Conservation (phyloP, 2,797 vertebrate genomes). For the Micrastur ruficollis region DNA sequence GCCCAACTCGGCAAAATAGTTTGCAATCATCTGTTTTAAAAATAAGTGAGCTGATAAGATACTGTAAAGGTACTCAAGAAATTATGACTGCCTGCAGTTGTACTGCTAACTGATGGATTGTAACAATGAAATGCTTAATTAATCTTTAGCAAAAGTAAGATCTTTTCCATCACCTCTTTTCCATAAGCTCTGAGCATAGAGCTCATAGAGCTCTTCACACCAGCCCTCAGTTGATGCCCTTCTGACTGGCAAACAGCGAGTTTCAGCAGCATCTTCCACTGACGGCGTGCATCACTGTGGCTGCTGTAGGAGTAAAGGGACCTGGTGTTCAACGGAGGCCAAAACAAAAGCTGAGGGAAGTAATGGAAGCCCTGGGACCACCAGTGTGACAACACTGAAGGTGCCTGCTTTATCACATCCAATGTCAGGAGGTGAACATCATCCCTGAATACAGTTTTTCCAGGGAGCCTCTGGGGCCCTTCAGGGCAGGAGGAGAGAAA, state of each 20-base stretch:
- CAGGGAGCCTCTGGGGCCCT: background rate
- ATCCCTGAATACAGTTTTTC: background rate
- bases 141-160: background rate
- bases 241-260: background rate
- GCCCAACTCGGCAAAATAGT: background rate
- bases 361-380: background rate
- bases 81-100: background rate
- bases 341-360: background rate
- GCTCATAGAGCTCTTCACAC: background rate
- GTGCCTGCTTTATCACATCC: background rate
- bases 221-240: background rate
- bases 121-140: background rate
- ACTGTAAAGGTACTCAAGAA: background rate
- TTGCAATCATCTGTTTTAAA: background rate
- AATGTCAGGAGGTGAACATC: background rate
- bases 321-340: background rate
- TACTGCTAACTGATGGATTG: background rate
- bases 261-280: background rate
- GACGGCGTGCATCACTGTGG: background rate
- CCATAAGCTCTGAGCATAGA: background rate
- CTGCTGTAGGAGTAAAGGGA: background rate
- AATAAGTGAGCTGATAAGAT: background rate
- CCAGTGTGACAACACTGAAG: background rate
- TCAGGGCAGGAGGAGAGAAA: background rate
- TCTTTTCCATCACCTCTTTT: background rate